Conservation (phyloP, 64 coral and sea anemone genomes). For the Acropora tenuis region DNA sequence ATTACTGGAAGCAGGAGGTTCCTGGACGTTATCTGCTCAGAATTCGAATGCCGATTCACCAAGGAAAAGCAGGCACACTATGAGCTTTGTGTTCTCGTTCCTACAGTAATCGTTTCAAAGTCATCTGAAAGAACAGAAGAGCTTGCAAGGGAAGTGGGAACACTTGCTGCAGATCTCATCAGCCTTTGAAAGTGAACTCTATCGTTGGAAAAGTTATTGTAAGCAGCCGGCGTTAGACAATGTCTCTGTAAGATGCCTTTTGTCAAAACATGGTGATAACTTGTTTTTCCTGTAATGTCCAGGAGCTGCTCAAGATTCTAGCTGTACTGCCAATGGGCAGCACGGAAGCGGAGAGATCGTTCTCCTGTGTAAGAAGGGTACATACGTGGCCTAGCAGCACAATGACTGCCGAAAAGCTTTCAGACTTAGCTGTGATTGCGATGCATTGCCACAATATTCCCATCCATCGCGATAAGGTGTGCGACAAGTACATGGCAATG, state of each 20-base stretch:
- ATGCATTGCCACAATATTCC: conserved; percentile 77
- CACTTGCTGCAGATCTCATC: conserved; percentile 54
- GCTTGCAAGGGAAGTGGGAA: conserved; percentile 27
- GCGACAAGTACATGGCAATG: conserved; percentile 80
- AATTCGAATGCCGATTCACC: conserved; percentile 82
- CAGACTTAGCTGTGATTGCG: conserved; percentile 83
- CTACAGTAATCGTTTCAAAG: conserved; percentile 65
- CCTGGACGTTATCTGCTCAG: conserved; percentile 75
- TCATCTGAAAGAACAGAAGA: conserved; percentile 60
- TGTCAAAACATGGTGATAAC: conserved; percentile 78
- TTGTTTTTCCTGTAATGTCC: conserved; percentile 75
- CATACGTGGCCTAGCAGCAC: conserved; percentile 81
- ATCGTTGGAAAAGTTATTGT: conserved; percentile 65
- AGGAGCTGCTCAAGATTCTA: conserved; percentile 87
- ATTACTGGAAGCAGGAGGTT: conserved; percentile 70
- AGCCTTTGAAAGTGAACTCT: conserved; percentile 62
- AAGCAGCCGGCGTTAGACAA: conserved; percentile 58
- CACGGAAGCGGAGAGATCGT: conserved; percentile 88
- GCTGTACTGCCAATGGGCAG: conserved; percentile 84
- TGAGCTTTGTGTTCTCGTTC: conserved; percentile 80
- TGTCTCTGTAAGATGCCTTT: conserved; percentile 69
- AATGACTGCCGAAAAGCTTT: conserved; percentile 78
- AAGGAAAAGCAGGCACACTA: conserved; percentile 87
- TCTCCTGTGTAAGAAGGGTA: conserved; percentile 73
- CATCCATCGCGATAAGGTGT: conserved; percentile 79